phyloP scores from a whole-genome alignment of 2,113 vertebrate species.

The Clupea harengus region DNA sequence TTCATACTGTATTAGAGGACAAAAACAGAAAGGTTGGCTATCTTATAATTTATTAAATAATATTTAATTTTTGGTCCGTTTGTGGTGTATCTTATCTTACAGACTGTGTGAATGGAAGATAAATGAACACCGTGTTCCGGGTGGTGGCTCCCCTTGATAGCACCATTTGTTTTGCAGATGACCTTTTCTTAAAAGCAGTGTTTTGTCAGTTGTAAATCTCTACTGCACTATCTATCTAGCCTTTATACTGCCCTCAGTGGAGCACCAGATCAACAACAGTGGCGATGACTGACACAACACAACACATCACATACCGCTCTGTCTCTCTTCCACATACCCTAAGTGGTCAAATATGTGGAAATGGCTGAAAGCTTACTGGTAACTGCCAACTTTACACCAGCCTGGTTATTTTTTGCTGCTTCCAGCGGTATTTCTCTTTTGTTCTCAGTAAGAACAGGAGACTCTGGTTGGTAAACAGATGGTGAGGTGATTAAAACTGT shows the following conservation, averaged over 20 bases:
- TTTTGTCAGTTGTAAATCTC: not conserved
- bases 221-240: not conserved
- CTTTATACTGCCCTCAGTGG: not conserved
- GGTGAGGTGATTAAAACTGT: not conserved
- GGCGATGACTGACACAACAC: not conserved
- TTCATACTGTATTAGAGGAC: not conserved
- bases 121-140: too few species aligned
- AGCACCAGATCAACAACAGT: not conserved
- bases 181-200: not conserved
- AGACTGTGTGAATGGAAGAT: not conserved
- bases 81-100: not conserved
- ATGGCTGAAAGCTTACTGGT: not conserved
- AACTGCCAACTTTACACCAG: not conserved
- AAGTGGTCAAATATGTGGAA: not conserved
- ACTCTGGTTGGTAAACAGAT: not conserved
- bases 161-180: not conserved
- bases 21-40: conserved; percentile 1
- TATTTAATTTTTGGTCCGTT: not conserved
- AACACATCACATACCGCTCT: not conserved
- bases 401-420: not conserved
- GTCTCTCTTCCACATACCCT: not conserved
- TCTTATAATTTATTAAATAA: not conserved
- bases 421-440: not conserved
- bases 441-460: not conserved
- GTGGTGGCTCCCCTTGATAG: not conserved